These are phyloP conservation scores for Pituophis catenifer DNA, from an alignment of 2,113 vertebrate species.

Conservation along the genomic window DNA sequence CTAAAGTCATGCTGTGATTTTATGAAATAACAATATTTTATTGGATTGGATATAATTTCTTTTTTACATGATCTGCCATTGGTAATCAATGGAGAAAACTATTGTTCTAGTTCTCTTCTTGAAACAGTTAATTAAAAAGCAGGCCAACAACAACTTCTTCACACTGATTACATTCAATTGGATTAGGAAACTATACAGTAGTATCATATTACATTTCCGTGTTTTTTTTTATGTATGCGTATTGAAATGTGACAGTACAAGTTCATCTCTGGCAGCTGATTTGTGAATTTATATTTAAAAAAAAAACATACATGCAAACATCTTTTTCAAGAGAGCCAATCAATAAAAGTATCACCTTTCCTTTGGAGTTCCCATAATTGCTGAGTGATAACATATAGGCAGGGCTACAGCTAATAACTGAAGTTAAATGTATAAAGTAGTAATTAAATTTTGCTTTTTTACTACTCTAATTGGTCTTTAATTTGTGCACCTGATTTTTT, in stretches of 20 bases:
- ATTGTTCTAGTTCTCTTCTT: slow-evolving; percentile 63
- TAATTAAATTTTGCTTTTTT: slow-evolving; percentile 64
- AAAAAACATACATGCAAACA: slow-evolving; percentile 2
- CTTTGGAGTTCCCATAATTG: slow-evolving; percentile 52
- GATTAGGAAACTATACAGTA: slow-evolving; percentile 32
- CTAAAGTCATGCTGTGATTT: neutral
- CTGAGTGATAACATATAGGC: slow-evolving; percentile 50
- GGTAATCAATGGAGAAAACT: slow-evolving; percentile 48
- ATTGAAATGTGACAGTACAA: slow-evolving; percentile 32
- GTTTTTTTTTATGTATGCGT: neutral
- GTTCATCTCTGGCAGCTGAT: slow-evolving; percentile 43
- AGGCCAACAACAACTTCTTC: slow-evolving; percentile 73
- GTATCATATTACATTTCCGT: slow-evolving; percentile 52
- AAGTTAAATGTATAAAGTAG: slow-evolving; percentile 64
- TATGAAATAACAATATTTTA: slow-evolving; percentile 15
- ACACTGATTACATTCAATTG: slow-evolving; percentile 48
- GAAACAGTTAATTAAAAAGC: slow-evolving; percentile 78
- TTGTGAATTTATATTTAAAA: slow-evolving; percentile 32
- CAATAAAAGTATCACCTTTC: slow-evolving; percentile 43
- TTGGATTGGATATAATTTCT: slow-evolving; percentile 31
- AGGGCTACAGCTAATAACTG: slow-evolving; percentile 52
- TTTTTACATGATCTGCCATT: slow-evolving; percentile 50
- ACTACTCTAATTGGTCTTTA: slow-evolving; percentile 71
- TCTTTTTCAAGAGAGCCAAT: slow-evolving; percentile 38
- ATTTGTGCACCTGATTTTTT: slow-evolving; percentile 73